These are phyloP conservation scores for Ephydatia muelleri DNA, from an alignment of 37 sponge, comb jelly and placozoan species.

Conservation along the genomic window DNA sequence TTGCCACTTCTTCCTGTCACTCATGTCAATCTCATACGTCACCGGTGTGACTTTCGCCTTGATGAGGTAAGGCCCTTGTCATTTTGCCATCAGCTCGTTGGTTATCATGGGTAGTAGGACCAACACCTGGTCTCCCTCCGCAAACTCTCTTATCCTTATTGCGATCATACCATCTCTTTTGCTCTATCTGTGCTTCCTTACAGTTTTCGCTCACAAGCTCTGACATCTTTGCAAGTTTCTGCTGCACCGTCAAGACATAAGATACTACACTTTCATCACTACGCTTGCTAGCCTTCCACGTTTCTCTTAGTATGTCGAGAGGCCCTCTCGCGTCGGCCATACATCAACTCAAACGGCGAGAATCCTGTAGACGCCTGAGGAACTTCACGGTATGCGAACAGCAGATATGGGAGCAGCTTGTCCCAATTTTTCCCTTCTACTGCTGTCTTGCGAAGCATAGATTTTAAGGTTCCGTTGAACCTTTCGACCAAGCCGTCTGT, in stretches of 20 bases:
- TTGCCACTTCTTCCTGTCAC: conserved; percentile 11
- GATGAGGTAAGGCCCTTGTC: conserved; percentile 21
- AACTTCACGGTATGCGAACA: conserved; percentile 28
- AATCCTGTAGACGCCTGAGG: conserved; percentile 15
- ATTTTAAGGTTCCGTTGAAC: conserved; percentile 32
- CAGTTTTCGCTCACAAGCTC: conserved; percentile 19
- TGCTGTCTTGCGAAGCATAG: conserved; percentile 17
- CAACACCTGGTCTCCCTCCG: conserved; percentile 28
- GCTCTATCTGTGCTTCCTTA: conserved; percentile 17
- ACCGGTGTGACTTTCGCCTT: conserved; percentile 13
- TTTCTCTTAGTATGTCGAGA: conserved; percentile 35
- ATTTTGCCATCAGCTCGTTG: conserved; percentile 22
- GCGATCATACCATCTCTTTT: conserved; percentile 38
- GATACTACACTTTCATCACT: conserved; percentile 19
- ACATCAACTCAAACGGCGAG: conserved; percentile 44
- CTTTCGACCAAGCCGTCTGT: conserved; percentile 43
- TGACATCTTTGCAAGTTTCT: conserved; percentile 14
- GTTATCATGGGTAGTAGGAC: conserved; percentile 11
- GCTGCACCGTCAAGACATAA: conserved; percentile 23
- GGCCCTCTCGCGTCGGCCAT: conserved; percentile 39
- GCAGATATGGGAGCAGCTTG: conserved; percentile 33
- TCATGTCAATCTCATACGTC: conserved; percentile 9
- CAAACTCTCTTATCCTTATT: conserved; percentile 14
- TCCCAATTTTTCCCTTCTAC: conserved; percentile 26
- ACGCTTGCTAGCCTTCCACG: conserved; percentile 16